Base-by-base conservation (phyloP, 2,797 vertebrate genomes). In the Sebastes hubbsi region DNA sequence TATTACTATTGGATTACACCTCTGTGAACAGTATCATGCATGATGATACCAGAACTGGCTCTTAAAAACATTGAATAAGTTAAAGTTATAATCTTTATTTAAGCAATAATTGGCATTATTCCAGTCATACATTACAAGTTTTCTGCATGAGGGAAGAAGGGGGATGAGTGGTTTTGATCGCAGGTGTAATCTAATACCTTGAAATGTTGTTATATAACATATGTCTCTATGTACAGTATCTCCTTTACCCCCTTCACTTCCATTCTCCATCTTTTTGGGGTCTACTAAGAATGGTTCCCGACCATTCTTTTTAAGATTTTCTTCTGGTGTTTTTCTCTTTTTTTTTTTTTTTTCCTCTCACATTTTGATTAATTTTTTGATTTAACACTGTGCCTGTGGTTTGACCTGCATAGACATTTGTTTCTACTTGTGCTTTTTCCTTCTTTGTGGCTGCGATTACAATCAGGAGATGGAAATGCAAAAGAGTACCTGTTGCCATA, bases 401-500 rank as follows among this genome's bases (percentile, higher is more conserved):
- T 96, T 95, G 97, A 97, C 94, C 95, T 98, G 98, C 97, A 96
- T 97, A 97, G 97, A 98, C 94, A 94, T 97, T 98, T 96, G 95
- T 96, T 97, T 99, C 97, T 98, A 96, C 97, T 97, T 99, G 97
- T 99, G 97, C 97, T 99, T 98, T 94, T 98, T 96, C 95, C 95
- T 97, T 98, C 96, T 98, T 97, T 97, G 98, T 98, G 98, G 96
- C 99, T 97, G 97, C 99, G 88, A 97, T 93, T 96, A 94, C 98
- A 96, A 96, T 96, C 98, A 98, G 99, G 97, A 99, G 98, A 96
- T 95, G 98, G 99, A 97, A 98, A 97, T 97, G 95, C 97, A 97
- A 99, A 97, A 98, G 99, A 99, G 95, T 99, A 98, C 98, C 99
- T 99, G 97, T 98, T 99, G 92, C 98, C 98, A 96, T 99, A 99